Base-by-base conservation (phyloP, 2,888 invertebrate genomes). In the Hoplodrina blanda region DNA sequence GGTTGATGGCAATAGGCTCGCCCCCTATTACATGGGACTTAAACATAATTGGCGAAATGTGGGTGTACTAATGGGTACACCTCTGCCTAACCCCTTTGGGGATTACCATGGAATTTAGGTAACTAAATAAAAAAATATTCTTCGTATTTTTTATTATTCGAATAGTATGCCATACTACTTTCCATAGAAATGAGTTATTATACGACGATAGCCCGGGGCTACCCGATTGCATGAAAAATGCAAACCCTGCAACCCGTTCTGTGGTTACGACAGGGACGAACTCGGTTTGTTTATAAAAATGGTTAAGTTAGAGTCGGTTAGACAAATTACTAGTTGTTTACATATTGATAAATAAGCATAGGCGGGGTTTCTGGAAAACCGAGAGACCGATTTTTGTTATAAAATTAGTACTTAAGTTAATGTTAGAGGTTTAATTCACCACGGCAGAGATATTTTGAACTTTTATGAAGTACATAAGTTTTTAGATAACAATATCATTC, bases 211-310 rank as follows among this genome's bases (percentile, higher is more conserved):
- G 5, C 49, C 6, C 10, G 25, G 15, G 30, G 78, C n/a, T 25
- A 25, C 2, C 4, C 20, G 17, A 50, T 52, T 46, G 37, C 25
- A 46, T 59, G 44, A 60, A 60, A 70, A 50, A 60, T 46, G 44
- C 25, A 55, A 50, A 50, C 54, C 19, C 25, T 37, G 72, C 50
- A 55, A 78, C 78, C 44, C 10, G 72, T 78, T 78, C 8, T 17
- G 19, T 19, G 17, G 25, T 50, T 50, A 30, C 11, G 5, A 11
- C 59, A 55, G 73, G 37, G 50, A 4, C n/a, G 73, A 10, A 73
- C 50, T 60, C 10, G 17, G 41, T 11, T 2, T 0, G 15, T 15
- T 19, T 10, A 20, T 10, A 20, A 4, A 50, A 67, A 25, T 25
- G n/a, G 6, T n/a, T 33, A n/a, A n/a, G 13, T 65, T 44, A 66